Evolutionary conservation across 2,888 invertebrate species (phyloP), one percentile per base, ranked within the genome.

Genomic region (Nomada fabriciana): DNA sequence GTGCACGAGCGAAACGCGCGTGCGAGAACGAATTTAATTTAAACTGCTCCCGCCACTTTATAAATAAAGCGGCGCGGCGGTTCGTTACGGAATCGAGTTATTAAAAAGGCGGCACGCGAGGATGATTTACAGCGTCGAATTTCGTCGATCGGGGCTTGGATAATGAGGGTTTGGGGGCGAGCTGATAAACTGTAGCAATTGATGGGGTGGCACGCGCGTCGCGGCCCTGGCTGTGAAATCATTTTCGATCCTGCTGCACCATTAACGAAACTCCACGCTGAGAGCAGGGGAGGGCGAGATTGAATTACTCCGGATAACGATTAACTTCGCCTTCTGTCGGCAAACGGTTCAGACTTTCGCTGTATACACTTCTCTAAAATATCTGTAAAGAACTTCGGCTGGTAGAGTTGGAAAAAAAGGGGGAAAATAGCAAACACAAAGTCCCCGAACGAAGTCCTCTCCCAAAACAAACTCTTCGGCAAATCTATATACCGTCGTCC

Each of bases 1-100:
- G 83, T 78, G 88, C 75, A n/a, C 67, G 43, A 69, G 29, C 76
- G 69, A 36, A 47, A 36, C 59, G 76, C 67, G 73, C 57, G 83
- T 68, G 50, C 72, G 78, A 70, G 79, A 84, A 88, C 79, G 85
- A 84, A 88, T 88, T 88, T 88, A 86, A 88, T 88, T 88, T 86
- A 78, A 85, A 84, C 78, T 36, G 81, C 71, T 67, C 61, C 80
- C 88, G 78, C 82, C 83, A 70, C 73, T 85, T 88, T 86, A 83
- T 88, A 88, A 88, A 88, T 80, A 81, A 86, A 83, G 55, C 84
- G 76, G 64, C 47, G 75, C 61, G 75, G 11, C 84, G 76, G 70
- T 76, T 80, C 80, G 82, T 82, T 72, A 72, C 60, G 77, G 29
- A 77, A 78, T 82, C 73, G 61, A 77, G 77, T 83, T 77, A 73